A percentile compares a stretch with the other conserved stretches of the same genome.
Conservation (phyloP, 1,140 invertebrate species). For the Drosophila nigrodunni region DNA sequence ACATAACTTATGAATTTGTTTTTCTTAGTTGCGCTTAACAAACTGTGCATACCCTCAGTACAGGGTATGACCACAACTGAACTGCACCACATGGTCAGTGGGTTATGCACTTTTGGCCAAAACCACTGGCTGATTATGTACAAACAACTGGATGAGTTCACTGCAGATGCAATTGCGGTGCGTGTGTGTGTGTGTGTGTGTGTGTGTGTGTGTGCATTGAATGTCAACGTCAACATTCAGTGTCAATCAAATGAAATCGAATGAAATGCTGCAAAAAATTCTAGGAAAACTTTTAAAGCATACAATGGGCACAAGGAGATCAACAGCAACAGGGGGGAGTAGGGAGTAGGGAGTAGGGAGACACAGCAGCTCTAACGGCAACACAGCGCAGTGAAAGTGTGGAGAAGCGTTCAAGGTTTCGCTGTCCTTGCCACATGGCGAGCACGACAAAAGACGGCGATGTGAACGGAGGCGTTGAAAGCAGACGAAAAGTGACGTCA, state of each 20-base stretch:
- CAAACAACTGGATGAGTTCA: conserved; percentile 39
- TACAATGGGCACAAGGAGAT: conserved; percentile 71
- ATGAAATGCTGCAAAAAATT: conserved; percentile 65
- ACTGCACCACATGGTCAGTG: conserved; percentile 48
- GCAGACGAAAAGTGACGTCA: conserved; percentile 27
- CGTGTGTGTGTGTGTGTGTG: conserved; percentile 33
- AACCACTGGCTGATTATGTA: conserved; percentile 67
- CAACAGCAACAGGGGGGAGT: conserved; percentile 22
- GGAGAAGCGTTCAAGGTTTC: background rate
- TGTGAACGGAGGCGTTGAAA: conserved; percentile 9
- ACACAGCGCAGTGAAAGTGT: conserved; percentile 50
- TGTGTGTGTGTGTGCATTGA: conserved; percentile 49
- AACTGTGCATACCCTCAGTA: too few relatives aligned
- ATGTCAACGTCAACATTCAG: conserved; percentile 71
- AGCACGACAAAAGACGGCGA: background rate
- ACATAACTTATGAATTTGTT: too few relatives aligned
- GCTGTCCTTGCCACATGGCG: conserved; percentile 52
- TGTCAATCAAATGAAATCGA: conserved; percentile 66
- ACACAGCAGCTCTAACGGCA: conserved; percentile 28
- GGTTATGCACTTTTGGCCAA: conserved; percentile 65
- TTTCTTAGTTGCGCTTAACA: too few relatives aligned
- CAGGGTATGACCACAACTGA: too few relatives aligned
- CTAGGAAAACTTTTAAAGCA: conserved; percentile 73
- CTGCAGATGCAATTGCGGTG: conserved; percentile 18
- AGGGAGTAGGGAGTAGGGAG: background rate